A percentile compares a stretch with the other conserved stretches of the same genome.
Evolutionary conservation across 2,888 invertebrate species (phyloP).

Genomic region (Epinotia ramella): DNA sequence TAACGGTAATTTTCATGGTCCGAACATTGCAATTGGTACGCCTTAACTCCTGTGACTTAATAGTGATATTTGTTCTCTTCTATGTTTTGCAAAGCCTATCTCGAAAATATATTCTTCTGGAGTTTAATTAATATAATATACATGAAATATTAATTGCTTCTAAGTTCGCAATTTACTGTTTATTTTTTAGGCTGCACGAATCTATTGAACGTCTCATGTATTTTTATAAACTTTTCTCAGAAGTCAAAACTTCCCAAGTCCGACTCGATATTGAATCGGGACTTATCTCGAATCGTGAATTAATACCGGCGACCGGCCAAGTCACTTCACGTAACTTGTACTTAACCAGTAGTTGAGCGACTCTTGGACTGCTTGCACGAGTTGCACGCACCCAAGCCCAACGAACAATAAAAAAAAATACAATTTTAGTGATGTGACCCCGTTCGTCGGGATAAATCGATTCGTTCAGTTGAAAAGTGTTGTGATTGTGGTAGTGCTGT

Average conservation of each 20-base stretch:
- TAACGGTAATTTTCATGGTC: not conserved
- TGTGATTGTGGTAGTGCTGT: slow-evolving; percentile 57
- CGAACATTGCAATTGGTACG: not conserved
- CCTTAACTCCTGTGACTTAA: not conserved
- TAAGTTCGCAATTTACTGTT: not conserved
- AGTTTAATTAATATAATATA: not conserved
- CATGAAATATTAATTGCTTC: not conserved
- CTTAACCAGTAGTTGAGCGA: slow-evolving; percentile 69
- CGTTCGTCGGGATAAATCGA: slow-evolving; percentile 15
- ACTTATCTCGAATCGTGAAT: slow-evolving; percentile 72
- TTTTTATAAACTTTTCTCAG: not conserved
- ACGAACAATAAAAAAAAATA: slow-evolving; percentile 46
- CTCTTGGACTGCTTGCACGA: slow-evolving; percentile 74
- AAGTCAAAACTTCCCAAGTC: slow-evolving; percentile 36
- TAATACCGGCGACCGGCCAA: slow-evolving; percentile 64
- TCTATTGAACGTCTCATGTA: not conserved
- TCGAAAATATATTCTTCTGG: not conserved
- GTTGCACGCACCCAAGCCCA: slow-evolving; percentile 63
- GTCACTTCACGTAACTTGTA: slow-evolving; percentile 50
- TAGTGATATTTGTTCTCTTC: not conserved
- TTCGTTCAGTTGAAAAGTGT: slow-evolving; percentile 42
- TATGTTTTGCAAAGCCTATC: not conserved
- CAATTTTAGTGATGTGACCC: slow-evolving; percentile 48
- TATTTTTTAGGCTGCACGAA: not conserved
- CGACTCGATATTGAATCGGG: slow-evolving; percentile 45